These are phyloP conservation scores for Lathamus discolor DNA, from an alignment of 2,113 vertebrate genomes.

Conservation along the genomic window DNA sequence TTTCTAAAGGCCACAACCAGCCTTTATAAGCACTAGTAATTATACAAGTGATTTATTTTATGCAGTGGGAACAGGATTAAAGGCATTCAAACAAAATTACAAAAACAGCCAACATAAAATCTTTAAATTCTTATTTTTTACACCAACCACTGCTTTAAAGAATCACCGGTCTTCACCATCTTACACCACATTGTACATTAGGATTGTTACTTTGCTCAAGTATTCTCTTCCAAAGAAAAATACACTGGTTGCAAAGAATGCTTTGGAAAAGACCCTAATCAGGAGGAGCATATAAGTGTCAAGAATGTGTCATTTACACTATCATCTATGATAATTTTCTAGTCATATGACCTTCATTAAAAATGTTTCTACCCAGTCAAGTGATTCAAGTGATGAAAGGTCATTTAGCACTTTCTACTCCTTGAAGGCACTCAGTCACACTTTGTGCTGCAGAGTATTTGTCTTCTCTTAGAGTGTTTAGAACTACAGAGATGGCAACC, in stretches of 20 bases:
- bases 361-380: slow-evolving; percentile 23
- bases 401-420: slow-evolving; percentile 31
- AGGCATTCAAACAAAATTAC: not conserved
- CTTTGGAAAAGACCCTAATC: not conserved
- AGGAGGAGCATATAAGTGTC: not conserved
- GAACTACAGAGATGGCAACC: not conserved
- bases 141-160: not conserved
- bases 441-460: not conserved
- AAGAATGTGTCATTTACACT: not conserved
- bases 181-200: not conserved
- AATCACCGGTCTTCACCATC: not conserved
- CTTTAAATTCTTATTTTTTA: not conserved
- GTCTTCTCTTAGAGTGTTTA: not conserved
- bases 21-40: slow-evolving; percentile 1
- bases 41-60: slow-evolving; percentile 18
- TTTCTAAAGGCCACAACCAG: not conserved
- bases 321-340: slow-evolving; percentile 8
- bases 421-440: slow-evolving; percentile 32
- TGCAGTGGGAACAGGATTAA: slow-evolving; percentile 7
- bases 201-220: not conserved
- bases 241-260: not conserved
- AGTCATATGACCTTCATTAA: slow-evolving; percentile 52
- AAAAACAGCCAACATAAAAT: not conserved
- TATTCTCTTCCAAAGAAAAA: not conserved
- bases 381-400: slow-evolving; percentile 53